phyloP scores from a whole-genome alignment of 64 coral and sea anemone genomes.

The Platygyra sinensis region DNA sequence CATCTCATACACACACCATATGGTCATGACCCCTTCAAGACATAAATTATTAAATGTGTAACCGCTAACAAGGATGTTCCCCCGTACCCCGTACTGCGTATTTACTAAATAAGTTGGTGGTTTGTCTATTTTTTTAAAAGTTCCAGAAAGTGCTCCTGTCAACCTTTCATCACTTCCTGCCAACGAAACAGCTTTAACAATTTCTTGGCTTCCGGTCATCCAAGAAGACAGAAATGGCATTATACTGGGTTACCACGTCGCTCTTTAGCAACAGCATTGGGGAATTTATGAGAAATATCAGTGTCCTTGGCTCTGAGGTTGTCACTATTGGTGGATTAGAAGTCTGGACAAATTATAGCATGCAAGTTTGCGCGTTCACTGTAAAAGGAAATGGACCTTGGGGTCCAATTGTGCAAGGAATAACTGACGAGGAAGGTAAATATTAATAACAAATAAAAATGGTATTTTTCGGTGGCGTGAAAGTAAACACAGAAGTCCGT shows the following conservation, averaged over 20 bases:
- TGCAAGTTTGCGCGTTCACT: conserved; percentile 53
- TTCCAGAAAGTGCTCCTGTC: conserved; percentile 28
- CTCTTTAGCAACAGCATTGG: conserved; percentile 16
- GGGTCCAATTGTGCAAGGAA: background rate
- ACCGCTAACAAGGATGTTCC: no score
- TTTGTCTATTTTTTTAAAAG: background rate
- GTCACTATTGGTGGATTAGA: conserved; percentile 17
- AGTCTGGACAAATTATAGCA: conserved; percentile 66
- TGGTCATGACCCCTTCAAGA: no score
- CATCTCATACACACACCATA: no score
- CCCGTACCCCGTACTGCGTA: no score
- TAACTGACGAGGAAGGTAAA: conserved; percentile 62
- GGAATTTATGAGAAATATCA: conserved; percentile 4
- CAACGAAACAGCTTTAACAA: conserved; percentile 36
- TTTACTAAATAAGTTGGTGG: background rate
- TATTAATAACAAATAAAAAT: background rate
- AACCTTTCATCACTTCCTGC: conserved; percentile 10
- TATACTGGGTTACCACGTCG: conserved; percentile 56
- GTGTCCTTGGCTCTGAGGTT: background rate
- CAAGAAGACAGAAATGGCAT: conserved; percentile 28
- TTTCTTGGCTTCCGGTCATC: conserved; percentile 44
- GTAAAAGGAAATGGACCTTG: conserved; percentile 60
- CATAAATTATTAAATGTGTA: no score
- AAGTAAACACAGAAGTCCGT: no score
- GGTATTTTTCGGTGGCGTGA: no score